phyloP scores from a whole-genome alignment of 2,888 invertebrate species.

The Lottia gigantea region DNA sequence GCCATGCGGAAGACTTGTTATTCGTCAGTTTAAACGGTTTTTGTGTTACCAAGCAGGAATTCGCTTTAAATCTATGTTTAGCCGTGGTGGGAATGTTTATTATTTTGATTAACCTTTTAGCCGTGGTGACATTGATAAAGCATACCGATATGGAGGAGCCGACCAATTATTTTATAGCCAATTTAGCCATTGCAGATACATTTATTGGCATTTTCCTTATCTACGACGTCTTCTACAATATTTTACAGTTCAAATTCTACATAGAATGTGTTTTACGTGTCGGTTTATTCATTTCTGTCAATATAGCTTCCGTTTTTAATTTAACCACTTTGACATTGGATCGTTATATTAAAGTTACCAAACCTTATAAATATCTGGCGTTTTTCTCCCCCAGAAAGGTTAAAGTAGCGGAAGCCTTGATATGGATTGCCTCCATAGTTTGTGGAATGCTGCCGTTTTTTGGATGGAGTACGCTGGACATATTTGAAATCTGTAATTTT shows the following conservation, averaged over 20 bases:
- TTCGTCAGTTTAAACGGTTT: constrained; percentile 17
- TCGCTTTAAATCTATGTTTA: constrained; percentile 20
- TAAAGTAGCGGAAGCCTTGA: neutral
- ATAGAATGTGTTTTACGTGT: constrained; percentile 29
- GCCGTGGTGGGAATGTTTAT: constrained; percentile 20
- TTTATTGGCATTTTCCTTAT: constrained; percentile 26
- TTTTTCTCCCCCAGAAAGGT: constrained; percentile 19
- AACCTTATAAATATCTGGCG: constrained; percentile 23
- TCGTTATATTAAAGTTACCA: constrained; percentile 28
- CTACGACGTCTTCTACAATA: constrained; percentile 31
- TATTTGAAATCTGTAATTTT: constrained; percentile 26
- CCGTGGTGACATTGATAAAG: constrained; percentile 15
- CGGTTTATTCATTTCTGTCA: constrained; percentile 26
- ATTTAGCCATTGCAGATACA: constrained; percentile 28
- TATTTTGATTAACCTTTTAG: constrained; percentile 21
- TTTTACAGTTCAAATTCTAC: constrained; percentile 30
- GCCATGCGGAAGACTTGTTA: constrained; percentile 12
- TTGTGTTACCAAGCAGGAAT: constrained; percentile 25
- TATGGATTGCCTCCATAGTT: constrained; percentile 23
- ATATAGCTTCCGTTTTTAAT: constrained; percentile 25
- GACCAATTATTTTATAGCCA: constrained; percentile 22
- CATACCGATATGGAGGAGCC: constrained; percentile 21
- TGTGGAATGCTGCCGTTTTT: constrained; percentile 29
- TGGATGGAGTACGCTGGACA: constrained; percentile 29
- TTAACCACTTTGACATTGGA: constrained; percentile 25